Base-by-base conservation (phyloP, 2,888 invertebrate species). In the Papilio elwesi region DNA sequence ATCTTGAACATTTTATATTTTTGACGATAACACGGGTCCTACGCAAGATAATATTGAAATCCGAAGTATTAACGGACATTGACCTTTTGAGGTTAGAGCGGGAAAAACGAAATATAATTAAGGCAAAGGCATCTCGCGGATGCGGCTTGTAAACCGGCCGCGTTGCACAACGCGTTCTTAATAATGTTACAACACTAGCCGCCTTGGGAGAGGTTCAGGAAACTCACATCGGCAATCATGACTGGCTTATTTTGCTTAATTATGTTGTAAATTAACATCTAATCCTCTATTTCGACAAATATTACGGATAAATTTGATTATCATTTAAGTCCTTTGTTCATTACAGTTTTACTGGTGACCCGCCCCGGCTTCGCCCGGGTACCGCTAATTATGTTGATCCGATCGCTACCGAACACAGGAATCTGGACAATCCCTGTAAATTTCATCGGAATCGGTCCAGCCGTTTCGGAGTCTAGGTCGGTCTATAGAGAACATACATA, bases 11-110 rank as follows among this genome's bases (percentile, higher is more conserved):
- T n/a, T 26, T 26, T 26, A 26, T 26, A 26, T 26, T 67, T 38
- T 67, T 11, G 51, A 36, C n/a, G 4, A 57, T 57, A 48, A 48
- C 9, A 47, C 13, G 13, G n/a, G 15, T 16, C 47, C 0, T 12
- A 47, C 13, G 43, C 47, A 10, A 6, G 16, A 55, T 16, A 47
- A 67, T 73, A 75, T 70, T 74, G 70, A 65, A 66, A 62, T 68
- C 7, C 47, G 48, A 55, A 38, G n/a, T 16, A 26, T 47, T 13
- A 55, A 47, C n/a, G 55, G 12, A 43, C 68, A 55, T 57, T 68
- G 68, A 38, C 55, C 68, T 68, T 68, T 49, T 57, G 43, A 68
- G 26, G 47, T 38, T 68, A 1, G 51, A 43, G 52, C 16, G 69
- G 51, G 16, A 62, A 63, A 69, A 62, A 49, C 3, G 8, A 43